These are phyloP conservation scores for Oostethus manadensis DNA, from an alignment of 2,113 vertebrate genomes.

Conservation along the genomic window DNA sequence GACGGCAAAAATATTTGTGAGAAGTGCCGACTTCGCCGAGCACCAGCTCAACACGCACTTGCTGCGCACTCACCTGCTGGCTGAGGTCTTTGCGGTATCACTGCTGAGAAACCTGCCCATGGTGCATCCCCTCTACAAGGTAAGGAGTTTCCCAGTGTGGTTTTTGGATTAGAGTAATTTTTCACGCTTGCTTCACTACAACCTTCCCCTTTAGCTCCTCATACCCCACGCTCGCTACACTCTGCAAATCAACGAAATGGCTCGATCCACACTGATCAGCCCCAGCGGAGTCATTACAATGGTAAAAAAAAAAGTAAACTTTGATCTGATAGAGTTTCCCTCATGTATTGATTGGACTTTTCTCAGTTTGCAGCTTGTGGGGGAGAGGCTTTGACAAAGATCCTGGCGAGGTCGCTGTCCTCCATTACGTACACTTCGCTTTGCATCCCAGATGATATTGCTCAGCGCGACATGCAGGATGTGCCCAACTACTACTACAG, in stretches of 20 bases:
- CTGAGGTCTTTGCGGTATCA: slow-evolving; percentile 71
- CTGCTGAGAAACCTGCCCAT: slow-evolving; percentile 69
- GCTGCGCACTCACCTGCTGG: slow-evolving; percentile 72
- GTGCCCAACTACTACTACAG: slow-evolving; percentile 75
- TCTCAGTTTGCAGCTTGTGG: slow-evolving; percentile 48
- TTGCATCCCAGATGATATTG: slow-evolving; percentile 73
- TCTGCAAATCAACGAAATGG: slow-evolving; percentile 59
- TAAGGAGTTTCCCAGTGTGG: slow-evolving; percentile 14
- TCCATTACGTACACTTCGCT: slow-evolving; percentile 68
- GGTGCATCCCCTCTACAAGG: slow-evolving; percentile 76
- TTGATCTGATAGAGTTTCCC: too few relatives aligned
- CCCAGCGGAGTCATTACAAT: slow-evolving; percentile 28
- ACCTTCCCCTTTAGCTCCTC: slow-evolving; percentile 44
- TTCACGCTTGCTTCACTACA: not conserved
- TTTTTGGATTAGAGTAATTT: not conserved
- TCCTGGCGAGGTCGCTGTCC: slow-evolving; percentile 42
- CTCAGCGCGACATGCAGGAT: slow-evolving; percentile 48
- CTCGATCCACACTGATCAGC: slow-evolving; percentile 41
- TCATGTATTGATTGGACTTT: not conserved
- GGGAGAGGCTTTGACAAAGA: slow-evolving; percentile 12
- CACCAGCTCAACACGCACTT: slow-evolving; percentile 70
- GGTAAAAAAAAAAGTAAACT: slow-evolving; percentile 42
- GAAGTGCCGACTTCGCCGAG: slow-evolving; percentile 66
- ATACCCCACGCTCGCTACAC: slow-evolving; percentile 59
- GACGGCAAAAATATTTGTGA: slow-evolving; percentile 72